Percentiles rank a stretch among this genome's conserved stretches.
Evolutionary conservation across 1,140 invertebrate genomes (phyloP).

Genomic region (Pogonus chalceus): DNA sequence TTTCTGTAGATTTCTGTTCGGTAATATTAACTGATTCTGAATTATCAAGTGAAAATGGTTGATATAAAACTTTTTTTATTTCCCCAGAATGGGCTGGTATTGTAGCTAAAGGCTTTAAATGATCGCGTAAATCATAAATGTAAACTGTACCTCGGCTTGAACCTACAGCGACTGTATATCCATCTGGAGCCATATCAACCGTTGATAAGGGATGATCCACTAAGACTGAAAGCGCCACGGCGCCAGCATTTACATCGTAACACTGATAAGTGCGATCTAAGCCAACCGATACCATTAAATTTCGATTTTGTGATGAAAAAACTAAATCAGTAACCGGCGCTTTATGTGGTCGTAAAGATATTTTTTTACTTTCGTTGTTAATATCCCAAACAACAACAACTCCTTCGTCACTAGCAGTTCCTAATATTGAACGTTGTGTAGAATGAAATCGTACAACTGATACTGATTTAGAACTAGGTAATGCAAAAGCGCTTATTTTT

Average conservation of each 20-base stretch:
- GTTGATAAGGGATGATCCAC: constrained; percentile 26
- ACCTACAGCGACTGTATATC: constrained; percentile 23
- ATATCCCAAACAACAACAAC: constrained; percentile 31
- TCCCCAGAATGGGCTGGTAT: neutral
- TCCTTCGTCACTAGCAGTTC: constrained; percentile 29
- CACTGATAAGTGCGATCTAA: constrained; percentile 27
- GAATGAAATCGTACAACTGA: constrained; percentile 25
- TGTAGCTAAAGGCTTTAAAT: neutral
- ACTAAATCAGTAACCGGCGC: constrained; percentile 23
- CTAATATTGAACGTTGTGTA: constrained; percentile 24
- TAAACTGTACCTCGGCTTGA: constrained; percentile 27
- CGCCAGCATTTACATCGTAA: constrained; percentile 24
- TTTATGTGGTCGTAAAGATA: constrained; percentile 23
- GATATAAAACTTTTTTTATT: neutral
- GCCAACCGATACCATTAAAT: constrained; percentile 25
- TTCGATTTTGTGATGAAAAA: constrained; percentile 27
- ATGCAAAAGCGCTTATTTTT: constrained; percentile 19
- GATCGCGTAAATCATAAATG: constrained; percentile 25
- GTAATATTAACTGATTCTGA: neutral
- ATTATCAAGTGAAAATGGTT: neutral
- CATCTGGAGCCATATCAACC: constrained; percentile 29
- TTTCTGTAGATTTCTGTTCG: neutral
- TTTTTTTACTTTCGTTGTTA: constrained; percentile 24
- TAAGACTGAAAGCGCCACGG: constrained; percentile 18
- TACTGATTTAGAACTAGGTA: constrained; percentile 27